Conservation (phyloP, 2,888 invertebrate genomes). For the Thelaira solivaga region DNA sequence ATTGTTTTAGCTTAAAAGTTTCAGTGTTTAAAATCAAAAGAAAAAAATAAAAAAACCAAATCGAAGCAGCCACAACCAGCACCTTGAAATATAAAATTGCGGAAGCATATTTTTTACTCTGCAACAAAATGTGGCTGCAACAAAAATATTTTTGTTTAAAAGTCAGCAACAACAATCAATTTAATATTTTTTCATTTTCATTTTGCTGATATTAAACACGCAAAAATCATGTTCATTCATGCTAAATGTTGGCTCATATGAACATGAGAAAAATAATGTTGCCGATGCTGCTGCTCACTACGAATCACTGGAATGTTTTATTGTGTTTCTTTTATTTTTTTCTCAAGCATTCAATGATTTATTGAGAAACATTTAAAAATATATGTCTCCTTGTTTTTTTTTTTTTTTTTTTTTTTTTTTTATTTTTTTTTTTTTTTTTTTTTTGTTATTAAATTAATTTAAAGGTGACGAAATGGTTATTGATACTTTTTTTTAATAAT, state of each 20-base stretch:
- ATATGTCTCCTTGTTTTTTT: too few species aligned
- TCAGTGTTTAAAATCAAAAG: slow-evolving; percentile 3
- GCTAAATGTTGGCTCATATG: slow-evolving; percentile 34
- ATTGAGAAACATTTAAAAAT: slow-evolving; percentile 22
- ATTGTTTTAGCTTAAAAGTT: slow-evolving; percentile 14
- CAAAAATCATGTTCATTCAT: slow-evolving; percentile 61
- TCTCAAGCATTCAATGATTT: not conserved
- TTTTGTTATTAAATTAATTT: slow-evolving; percentile 40
- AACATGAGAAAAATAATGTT: not conserved
- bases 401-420: slow-evolving; percentile 1
- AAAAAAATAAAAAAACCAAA: not conserved
- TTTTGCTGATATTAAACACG: slow-evolving; percentile 54
- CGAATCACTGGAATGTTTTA: slow-evolving; percentile 18
- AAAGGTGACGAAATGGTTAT: slow-evolving; percentile 46
- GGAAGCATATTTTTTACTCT: slow-evolving; percentile 34
- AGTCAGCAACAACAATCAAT: slow-evolving; percentile 36
- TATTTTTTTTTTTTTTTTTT: slow-evolving; percentile 10
- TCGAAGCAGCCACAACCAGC: slow-evolving; percentile 4
- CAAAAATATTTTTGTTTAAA: slow-evolving; percentile 1
- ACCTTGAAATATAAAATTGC: slow-evolving; percentile 39
- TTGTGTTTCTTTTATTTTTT: not conserved
- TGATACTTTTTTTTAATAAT: slow-evolving; percentile 14
- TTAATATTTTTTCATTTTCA: slow-evolving; percentile 18
- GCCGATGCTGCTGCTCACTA: slow-evolving; percentile 9
- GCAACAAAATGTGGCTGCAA: not conserved